Percentiles rank a stretch among this genome's conserved stretches.
These are phyloP conservation scores for Neolamprologus kungweensis DNA, from an alignment of 2,113 vertebrate genomes.

Conservation along the genomic window DNA sequence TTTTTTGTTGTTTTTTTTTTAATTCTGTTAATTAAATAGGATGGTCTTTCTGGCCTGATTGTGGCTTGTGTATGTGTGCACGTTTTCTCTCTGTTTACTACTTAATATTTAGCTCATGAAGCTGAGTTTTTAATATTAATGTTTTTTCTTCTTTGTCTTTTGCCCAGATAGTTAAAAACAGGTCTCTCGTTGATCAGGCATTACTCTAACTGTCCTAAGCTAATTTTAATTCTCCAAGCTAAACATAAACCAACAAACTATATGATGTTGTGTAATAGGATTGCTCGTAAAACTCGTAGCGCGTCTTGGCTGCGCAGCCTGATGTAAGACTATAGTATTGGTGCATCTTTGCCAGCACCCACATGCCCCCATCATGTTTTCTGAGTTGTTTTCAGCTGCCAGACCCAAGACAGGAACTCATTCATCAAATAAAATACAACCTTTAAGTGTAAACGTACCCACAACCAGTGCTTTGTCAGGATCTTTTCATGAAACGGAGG, in stretches of 20 bases:
- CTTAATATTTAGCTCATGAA: neutral
- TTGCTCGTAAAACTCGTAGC: neutral
- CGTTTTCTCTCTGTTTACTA: neutral
- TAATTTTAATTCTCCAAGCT: neutral
- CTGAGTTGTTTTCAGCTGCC: constrained; percentile 46
- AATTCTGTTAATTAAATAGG: neutral
- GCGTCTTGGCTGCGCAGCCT: neutral
- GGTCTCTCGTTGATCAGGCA: neutral
- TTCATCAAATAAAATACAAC: constrained; percentile 53
- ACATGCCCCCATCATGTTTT: constrained; percentile 20
- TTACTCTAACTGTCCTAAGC: neutral
- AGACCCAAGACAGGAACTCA: constrained; percentile 52
- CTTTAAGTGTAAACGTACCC: constrained; percentile 39
- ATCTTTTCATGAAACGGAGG: constrained; percentile 3
- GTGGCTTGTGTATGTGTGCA: neutral
- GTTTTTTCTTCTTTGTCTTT: neutral
- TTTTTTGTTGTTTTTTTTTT: neutral
- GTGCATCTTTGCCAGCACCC: constrained; percentile 1
- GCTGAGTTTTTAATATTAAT: neutral
- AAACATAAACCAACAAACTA: neutral
- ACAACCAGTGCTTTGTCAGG: constrained; percentile 38
- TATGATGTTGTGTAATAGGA: neutral
- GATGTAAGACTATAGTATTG: neutral
- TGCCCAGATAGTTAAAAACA: neutral
- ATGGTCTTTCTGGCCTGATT: neutral